Base-by-base conservation (phyloP, 2,797 vertebrate species). In the Crenuchus spilurus region DNA sequence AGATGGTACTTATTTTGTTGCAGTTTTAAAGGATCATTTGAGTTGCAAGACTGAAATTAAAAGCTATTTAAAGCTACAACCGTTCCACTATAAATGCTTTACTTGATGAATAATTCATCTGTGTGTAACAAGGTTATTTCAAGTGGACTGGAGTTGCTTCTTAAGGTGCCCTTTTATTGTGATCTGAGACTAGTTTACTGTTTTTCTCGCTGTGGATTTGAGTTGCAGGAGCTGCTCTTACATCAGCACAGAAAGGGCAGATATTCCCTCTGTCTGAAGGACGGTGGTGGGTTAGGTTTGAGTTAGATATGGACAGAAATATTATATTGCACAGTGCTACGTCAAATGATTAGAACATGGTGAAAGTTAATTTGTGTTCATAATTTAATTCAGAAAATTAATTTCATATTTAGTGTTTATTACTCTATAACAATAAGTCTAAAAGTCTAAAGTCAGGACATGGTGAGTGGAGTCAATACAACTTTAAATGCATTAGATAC, bases 61-160 rank as follows among this genome's bases (percentile, higher is more conserved):
- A 78, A 62, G 80, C 82, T 88, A 83, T 87, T 84, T 86, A 72
- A 84, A 82, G 86, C 74, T 72, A 31, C 61, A 51, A 58, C 77
- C 82, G 11, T 76, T 85, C 55, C 75, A 79, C 86, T 83, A 87
- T 85, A 78, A 82, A 88, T 86, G 75, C 79, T 80, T 83, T 78
- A 70, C 68, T 70, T 69, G 68, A 73, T 84, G 42, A 83, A 88
- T 85, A 69, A 86, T 87, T 82, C 57, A 84, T 63, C 42, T 66
- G 64, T 76, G 76, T 41, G 57, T 75, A 75, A 31, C 16, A 7
- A 67, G 41, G 57, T 69, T 87, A 83, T 83, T 82, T 84, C 87
- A 75, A 64, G 80, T 74, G 55, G 28, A 24, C n/a, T 61, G 68
- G 24, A 68, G 66, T 46, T 57, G 60, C 57, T 69, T 57, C 42